Evolutionary conservation across 92 coral and sea anemone genomes (phyloP).

Genomic region (Heliopora coerulea): DNA sequence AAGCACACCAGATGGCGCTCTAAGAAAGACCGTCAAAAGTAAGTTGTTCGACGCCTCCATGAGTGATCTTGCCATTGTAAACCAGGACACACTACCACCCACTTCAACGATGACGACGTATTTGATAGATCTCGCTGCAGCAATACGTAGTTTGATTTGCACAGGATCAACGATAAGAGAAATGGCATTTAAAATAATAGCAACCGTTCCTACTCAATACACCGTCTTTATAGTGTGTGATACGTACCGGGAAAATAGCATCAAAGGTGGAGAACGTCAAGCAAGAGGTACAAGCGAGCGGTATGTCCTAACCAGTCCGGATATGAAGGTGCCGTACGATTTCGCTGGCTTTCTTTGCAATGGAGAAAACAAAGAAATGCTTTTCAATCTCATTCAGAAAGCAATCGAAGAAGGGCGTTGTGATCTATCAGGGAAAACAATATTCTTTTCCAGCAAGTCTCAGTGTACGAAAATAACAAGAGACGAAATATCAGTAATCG

Average conservation of each 20-base stretch:
- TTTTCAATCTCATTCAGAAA: slow-evolving; percentile 15
- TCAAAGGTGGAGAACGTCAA: neutral
- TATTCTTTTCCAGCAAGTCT: neutral
- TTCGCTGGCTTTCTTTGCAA: slow-evolving; percentile 13
- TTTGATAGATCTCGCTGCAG: slow-evolving; percentile 7
- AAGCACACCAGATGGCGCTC: slow-evolving; percentile 40
- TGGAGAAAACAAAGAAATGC: slow-evolving; percentile 28
- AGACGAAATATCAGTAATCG: neutral
- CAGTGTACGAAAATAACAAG: slow-evolving; percentile 3
- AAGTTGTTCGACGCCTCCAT: slow-evolving; percentile 6
- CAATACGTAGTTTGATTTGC: slow-evolving; percentile 7
- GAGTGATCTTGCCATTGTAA: slow-evolving; percentile 13
- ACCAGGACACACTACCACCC: neutral
- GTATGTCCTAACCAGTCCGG: slow-evolving; percentile 19
- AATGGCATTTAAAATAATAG: slow-evolving; percentile 14
- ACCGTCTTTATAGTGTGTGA: slow-evolving; percentile 3
- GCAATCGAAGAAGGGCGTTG: neutral
- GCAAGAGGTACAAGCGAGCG: slow-evolving; percentile 3
- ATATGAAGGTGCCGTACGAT: slow-evolving; percentile 23
- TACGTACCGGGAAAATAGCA: neutral
- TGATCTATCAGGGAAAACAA: neutral
- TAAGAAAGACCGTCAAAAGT: slow-evolving; percentile 33
- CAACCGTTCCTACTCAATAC: slow-evolving; percentile 8
- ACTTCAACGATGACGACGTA: neutral
- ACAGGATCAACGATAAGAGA: neutral